Conservation (phyloP, 2,888 invertebrate species). For the Agriopis leucophaearia region DNA sequence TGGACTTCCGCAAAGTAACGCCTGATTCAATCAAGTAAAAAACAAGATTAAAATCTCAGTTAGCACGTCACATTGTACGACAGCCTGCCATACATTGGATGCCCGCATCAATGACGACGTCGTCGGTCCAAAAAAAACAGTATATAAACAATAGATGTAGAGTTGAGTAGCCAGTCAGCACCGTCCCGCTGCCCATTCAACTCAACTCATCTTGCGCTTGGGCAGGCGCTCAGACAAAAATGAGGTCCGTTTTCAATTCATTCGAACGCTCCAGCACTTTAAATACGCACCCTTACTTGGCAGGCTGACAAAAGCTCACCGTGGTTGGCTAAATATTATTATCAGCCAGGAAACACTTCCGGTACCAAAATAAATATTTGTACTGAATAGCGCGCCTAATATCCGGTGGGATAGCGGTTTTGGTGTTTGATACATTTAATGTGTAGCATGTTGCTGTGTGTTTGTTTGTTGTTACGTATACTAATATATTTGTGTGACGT, state of each 20-base stretch:
- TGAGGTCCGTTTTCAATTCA: constrained; percentile 6
- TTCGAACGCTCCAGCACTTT: constrained; percentile 4
- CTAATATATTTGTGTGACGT: not conserved
- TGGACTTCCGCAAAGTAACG: no score
- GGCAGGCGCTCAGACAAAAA: not conserved
- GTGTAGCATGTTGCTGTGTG: not conserved
- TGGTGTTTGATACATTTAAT: constrained; percentile 15
- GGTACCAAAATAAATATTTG: constrained; percentile 49
- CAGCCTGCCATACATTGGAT: no score
- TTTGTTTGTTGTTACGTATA: not conserved
- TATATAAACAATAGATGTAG: not conserved
- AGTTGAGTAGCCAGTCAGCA: not conserved
- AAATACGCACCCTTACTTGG: constrained; percentile 6
- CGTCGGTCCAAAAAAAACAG: not conserved
- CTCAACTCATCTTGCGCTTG: not conserved
- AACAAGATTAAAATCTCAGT: no score
- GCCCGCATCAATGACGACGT: no score
- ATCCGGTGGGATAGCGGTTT: constrained; percentile 46
- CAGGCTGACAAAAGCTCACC: constrained; percentile 20
- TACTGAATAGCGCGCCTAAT: constrained; percentile 47
- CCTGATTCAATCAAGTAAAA: no score
- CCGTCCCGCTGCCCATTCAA: not conserved
- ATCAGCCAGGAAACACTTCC: constrained; percentile 30
- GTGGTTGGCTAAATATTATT: constrained; percentile 29
- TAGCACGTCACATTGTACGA: no score